phyloP scores from a whole-genome alignment of 2,888 invertebrate genomes.

The Ectemnius lituratus region DNA sequence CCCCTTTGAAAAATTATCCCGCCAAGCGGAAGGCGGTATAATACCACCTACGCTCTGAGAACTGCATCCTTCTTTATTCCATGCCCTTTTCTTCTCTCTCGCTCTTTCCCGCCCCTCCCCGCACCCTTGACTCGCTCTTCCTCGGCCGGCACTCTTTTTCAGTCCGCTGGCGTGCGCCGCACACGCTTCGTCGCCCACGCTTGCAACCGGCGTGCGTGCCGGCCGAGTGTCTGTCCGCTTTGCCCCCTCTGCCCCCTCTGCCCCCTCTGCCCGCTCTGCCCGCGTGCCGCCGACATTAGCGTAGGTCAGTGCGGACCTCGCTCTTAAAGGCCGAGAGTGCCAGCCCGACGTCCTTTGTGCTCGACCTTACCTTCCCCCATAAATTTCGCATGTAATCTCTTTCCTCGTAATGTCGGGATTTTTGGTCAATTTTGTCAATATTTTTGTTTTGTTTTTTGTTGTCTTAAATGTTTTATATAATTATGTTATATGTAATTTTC shows the following conservation, averaged over 20 bases:
- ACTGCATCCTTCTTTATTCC: neutral
- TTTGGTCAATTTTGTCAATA: too few species aligned
- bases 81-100: neutral
- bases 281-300: neutral
- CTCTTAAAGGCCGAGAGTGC: conserved; percentile 4
- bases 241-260: too few species aligned
- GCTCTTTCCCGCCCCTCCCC: neutral
- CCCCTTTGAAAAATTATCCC: conserved; percentile 74
- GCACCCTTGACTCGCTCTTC: neutral
- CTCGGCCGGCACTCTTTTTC: conserved; percentile 27
- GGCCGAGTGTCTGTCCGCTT: neutral
- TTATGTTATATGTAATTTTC: too few species aligned
- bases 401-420: too few species aligned
- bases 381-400: neutral
- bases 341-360: conserved; percentile 33
- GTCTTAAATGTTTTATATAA: too few species aligned
- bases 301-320: neutral
- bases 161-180: conserved; percentile 19
- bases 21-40: conserved; percentile 72
- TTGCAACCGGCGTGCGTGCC: conserved; percentile 3
- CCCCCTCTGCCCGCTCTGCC: too few species aligned
- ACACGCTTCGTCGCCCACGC: conserved; percentile 9
- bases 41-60: conserved; percentile 51
- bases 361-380: conserved; percentile 17
- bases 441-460: too few species aligned